phyloP scores from a whole-genome alignment of 1,140 invertebrate genomes.

The Solenopsis invicta region DNA sequence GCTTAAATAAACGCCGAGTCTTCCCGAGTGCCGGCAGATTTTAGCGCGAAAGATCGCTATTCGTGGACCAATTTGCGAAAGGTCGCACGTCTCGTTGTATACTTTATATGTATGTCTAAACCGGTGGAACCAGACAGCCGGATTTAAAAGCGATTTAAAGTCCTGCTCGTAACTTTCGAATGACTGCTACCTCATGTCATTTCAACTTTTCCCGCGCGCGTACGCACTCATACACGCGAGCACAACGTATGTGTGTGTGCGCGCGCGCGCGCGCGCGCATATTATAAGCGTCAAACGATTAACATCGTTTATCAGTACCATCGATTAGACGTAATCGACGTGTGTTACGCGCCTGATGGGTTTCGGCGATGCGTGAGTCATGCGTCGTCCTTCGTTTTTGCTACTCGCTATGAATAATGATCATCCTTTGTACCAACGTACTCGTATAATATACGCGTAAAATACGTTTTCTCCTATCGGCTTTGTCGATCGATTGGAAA shows the following conservation, averaged over 20 bases:
- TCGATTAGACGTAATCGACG: conserved; percentile 59
- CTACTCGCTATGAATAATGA: conserved; percentile 43
- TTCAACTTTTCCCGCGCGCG: conserved; percentile 32
- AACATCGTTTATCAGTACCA: conserved; percentile 51
- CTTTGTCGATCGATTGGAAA: not conserved
- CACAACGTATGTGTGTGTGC: too few relatives aligned
- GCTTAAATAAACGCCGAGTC: not conserved
- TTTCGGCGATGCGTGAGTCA: conserved; percentile 50
- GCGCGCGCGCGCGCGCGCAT: not conserved
- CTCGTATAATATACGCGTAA: conserved; percentile 13
- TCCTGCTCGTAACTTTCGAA: conserved; percentile 42
- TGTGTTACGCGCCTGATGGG: conserved; percentile 8
- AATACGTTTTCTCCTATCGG: conserved; percentile 16
- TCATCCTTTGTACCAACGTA: conserved; percentile 11
- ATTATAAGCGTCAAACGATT: conserved; percentile 33
- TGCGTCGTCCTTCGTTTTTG: conserved; percentile 52
- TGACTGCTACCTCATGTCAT: conserved; percentile 10
- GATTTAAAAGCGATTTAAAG: conserved; percentile 65
- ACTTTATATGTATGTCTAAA: conserved; percentile 56
- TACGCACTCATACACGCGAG: too few relatives aligned
- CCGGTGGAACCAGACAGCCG: conserved; percentile 56
- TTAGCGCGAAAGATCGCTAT: conserved; percentile 64
- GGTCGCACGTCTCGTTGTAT: conserved; percentile 45
- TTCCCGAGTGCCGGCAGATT: conserved; percentile 19
- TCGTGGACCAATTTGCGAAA: conserved; percentile 68